A percentile compares a stretch with the other conserved stretches of the same genome.
Conservation (phyloP, 1,140 invertebrate genomes). For the Adoxophyes honmai region DNA sequence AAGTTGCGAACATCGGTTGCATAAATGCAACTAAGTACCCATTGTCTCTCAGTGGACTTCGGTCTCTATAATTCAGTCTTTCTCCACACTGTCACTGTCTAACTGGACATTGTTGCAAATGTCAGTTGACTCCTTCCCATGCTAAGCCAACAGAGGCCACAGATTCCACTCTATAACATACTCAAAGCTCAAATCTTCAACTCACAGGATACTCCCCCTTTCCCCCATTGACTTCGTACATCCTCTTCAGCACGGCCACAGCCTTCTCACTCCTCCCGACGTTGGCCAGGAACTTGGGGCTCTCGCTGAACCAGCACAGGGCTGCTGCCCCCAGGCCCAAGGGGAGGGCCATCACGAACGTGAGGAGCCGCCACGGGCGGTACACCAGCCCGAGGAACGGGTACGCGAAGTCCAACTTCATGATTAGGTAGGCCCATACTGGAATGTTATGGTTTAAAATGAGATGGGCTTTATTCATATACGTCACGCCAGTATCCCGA, state of each 20-base stretch:
- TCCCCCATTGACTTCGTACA: constrained; percentile 76
- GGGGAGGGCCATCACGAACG: constrained; percentile 80
- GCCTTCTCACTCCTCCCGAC: constrained; percentile 77
- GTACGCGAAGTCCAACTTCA: constrained; percentile 63
- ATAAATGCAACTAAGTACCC: no score
- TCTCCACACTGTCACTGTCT: no score
- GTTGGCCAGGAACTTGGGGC: constrained; percentile 82
- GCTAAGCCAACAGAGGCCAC: no score
- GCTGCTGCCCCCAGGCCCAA: constrained; percentile 78
- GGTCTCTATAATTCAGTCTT: no score
- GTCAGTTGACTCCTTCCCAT: no score
- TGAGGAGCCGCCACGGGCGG: constrained; percentile 83
- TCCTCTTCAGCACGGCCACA: constrained; percentile 73
- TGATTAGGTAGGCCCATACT: constrained; percentile 65
- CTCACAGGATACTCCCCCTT: constrained; percentile 54
- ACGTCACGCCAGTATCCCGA: no score
- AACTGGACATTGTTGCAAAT: no score
- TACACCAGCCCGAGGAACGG: constrained; percentile 60
- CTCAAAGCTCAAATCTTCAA: no score
- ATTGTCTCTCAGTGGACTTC: no score
- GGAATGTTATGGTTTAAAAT: constrained; percentile 14
- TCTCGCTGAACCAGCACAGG: constrained; percentile 81
- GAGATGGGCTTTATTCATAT: no score
- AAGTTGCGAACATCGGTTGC: no score
- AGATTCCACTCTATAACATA: no score